Percentiles rank a stretch among this genome's conserved stretches.
These are phyloP conservation scores for Lepidothrix coronata DNA, from an alignment of 2,113 vertebrate species.

Conservation along the genomic window DNA sequence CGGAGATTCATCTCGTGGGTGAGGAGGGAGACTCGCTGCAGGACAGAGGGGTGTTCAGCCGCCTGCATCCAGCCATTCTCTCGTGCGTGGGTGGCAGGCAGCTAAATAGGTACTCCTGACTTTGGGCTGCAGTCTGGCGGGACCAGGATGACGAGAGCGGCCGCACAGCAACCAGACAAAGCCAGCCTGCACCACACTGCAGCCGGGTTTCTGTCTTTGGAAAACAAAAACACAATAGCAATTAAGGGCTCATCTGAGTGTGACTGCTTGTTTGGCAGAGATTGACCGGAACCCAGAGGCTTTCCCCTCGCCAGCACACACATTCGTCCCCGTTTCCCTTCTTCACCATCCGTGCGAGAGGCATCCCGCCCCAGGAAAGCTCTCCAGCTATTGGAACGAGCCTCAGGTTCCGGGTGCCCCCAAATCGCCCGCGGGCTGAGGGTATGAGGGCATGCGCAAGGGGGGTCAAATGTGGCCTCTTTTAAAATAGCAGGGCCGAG, in stretches of 20 bases:
- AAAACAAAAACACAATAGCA: slow-evolving; percentile 45
- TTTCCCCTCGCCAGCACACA: background rate
- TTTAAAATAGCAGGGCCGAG: background rate
- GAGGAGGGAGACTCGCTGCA: background rate
- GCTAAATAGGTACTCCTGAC: background rate
- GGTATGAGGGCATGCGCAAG: background rate
- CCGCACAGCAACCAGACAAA: slow-evolving; percentile 26
- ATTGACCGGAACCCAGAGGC: background rate
- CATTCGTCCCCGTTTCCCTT: background rate
- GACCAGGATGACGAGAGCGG: background rate
- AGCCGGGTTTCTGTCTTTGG: background rate
- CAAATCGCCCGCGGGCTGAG: fast-evolving
- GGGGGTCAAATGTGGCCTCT: background rate
- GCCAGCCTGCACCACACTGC: slow-evolving; percentile 39
- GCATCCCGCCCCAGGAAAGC: background rate
- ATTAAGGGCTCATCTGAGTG: background rate
- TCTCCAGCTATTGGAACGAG: background rate
- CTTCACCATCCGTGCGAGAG: background rate
- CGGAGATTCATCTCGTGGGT: background rate
- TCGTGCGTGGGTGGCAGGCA: background rate
- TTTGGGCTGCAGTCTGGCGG: background rate
- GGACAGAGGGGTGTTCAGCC: background rate
- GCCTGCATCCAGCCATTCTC: background rate
- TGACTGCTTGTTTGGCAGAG: slow-evolving; percentile 24
- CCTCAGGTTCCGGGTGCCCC: background rate